Evolutionary conservation across 2,888 invertebrate genomes (phyloP).

Genomic region (Tethea ocularis): DNA sequence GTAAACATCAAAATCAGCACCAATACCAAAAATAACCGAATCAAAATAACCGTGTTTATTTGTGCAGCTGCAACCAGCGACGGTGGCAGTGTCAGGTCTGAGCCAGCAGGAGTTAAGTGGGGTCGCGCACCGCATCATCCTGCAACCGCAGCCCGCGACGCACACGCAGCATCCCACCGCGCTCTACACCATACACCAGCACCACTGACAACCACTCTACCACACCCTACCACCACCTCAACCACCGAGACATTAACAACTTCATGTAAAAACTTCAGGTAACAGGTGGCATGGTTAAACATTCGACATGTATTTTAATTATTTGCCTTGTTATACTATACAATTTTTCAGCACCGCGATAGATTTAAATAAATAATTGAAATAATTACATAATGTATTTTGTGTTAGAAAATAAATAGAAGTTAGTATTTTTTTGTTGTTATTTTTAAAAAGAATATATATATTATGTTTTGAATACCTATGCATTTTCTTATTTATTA

Average conservation of each 20-base stretch:
- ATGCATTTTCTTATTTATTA: background rate
- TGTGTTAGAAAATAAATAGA: slow-evolving; percentile 13
- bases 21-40: too few relatives aligned
- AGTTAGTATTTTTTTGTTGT: slow-evolving; percentile 13
- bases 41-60: too few relatives aligned
- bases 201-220: slow-evolving; percentile 52
- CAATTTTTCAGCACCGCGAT: background rate
- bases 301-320: too few relatives aligned
- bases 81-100: slow-evolving; percentile 65
- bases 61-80: slow-evolving; percentile 66
- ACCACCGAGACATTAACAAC: background rate
- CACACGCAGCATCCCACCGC: slow-evolving; percentile 51
- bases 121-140: slow-evolving; percentile 75
- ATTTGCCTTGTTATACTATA: background rate
- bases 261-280: too few relatives aligned
- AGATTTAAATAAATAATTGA: background rate
- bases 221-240: background rate
- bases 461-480: background rate
- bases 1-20: too few relatives aligned
- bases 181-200: slow-evolving; percentile 77
- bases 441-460: slow-evolving; percentile 15
- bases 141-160: slow-evolving; percentile 63
- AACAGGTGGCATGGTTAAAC: too few relatives aligned
- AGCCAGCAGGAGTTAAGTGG: slow-evolving; percentile 66
- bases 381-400: background rate